These are phyloP conservation scores for Brachypalpus laphriformis DNA, from an alignment of 2,888 invertebrate species.

Conservation along the genomic window DNA sequence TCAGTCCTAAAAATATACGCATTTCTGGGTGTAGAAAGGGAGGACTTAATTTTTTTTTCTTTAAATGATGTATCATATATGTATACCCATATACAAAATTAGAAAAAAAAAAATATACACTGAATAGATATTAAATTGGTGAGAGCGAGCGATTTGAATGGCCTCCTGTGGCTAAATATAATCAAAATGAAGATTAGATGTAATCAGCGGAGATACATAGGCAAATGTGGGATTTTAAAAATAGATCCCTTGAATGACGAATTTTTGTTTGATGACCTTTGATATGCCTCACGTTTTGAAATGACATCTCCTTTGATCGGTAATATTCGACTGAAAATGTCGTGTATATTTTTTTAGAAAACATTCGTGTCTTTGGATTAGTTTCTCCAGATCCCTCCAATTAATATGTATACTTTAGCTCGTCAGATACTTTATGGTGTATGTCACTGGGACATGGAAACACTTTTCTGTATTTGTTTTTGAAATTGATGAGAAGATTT, in stretches of 20 bases:
- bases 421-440: background rate
- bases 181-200: slow-evolving; percentile 16
- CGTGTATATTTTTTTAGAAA: background rate
- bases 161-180: slow-evolving; percentile 5
- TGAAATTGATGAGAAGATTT: background rate
- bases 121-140: slow-evolving; percentile 32
- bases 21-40: slow-evolving; percentile 9
- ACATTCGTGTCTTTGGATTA: background rate
- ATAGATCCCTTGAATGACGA: background rate
- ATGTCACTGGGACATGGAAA: no score
- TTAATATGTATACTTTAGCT: background rate
- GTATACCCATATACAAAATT: slow-evolving; percentile 19
- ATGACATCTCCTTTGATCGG: background rate
- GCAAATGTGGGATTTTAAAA: background rate
- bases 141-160: slow-evolving; percentile 14
- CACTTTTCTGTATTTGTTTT: background rate
- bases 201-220: slow-evolving; percentile 2
- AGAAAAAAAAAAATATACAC: background rate
- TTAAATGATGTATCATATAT: background rate
- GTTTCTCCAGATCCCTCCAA: background rate
- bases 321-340: background rate
- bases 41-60: background rate
- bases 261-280: slow-evolving; percentile 11
- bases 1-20: slow-evolving; percentile 30
- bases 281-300: background rate